A percentile compares a stretch with the other conserved stretches of the same genome.
Evolutionary conservation across 2,888 invertebrate genomes (phyloP).

Genomic region (Poecilus cupreus): DNA sequence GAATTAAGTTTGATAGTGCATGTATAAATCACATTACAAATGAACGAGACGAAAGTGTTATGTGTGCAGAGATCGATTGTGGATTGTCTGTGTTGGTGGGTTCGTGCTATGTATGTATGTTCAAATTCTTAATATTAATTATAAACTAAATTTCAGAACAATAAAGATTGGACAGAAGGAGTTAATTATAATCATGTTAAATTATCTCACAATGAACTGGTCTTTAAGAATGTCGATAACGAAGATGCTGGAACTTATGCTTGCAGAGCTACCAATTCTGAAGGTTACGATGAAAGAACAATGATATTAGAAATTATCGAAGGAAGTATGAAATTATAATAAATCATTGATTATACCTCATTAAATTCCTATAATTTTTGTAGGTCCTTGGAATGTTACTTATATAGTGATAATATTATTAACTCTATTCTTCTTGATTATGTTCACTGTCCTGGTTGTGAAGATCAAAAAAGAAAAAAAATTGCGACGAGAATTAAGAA

Average conservation of each 20-base stretch:
- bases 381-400: neutral
- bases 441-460: conserved; percentile 72
- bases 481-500: conserved; percentile 80
- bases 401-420: conserved; percentile 60
- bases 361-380: no score
- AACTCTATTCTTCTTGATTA: conserved; percentile 68
- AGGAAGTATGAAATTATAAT: neutral
- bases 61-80: no score
- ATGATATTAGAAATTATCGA: conserved; percentile 63
- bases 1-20: no score
- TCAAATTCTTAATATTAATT: no score
- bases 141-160: conserved; percentile 25
- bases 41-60: no score
- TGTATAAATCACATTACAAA: no score
- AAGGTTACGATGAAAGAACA: conserved; percentile 71
- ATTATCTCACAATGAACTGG: conserved; percentile 64
- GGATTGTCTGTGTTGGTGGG: no score
- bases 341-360: neutral
- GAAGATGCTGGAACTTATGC: conserved; percentile 78
- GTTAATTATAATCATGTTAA: conserved; percentile 68
- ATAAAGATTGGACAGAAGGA: conserved; percentile 11
- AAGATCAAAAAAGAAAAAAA: conserved; percentile 75
- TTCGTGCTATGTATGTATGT: no score
- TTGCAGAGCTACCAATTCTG: conserved; percentile 75
- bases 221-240: conserved; percentile 70